Base-by-base conservation (phyloP, 2,113 vertebrate genomes). In the Butorides virescens region DNA sequence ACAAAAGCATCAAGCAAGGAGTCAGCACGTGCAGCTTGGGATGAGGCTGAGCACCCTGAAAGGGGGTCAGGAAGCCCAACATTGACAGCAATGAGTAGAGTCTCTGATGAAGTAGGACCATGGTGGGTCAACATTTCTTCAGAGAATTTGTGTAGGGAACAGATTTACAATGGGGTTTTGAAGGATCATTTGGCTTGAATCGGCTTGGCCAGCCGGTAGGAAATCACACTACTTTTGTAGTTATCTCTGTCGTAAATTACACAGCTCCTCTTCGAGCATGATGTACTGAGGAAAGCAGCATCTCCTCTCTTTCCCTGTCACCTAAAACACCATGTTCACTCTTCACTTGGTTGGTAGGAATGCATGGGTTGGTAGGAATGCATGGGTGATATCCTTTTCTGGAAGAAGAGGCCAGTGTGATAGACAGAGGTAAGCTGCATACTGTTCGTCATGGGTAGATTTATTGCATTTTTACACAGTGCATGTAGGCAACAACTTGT, bases 21-120 rank as follows among this genome's bases (percentile, higher is more conserved):
- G 18, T 65, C 1, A 4, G 14, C 0, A 1, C 36, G 10, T 36
- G 37, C 29, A 63, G 8, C 23, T 49, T 65, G 27, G 39, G 27
- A 66, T 44, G 11, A 49, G 32, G 20, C 21, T 72, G 16, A 86
- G 23, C 5, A 15, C 25, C 9, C 55, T 3, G 7, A 67, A 53
- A n/a, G 3, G 3, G 4, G 2, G 7, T 59, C 47, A 52, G 52
- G 10, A 66, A 72, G 9, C 22, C 58, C 0, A 0, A 13, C 18
- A 10, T 26, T 37, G 13, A 32, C 19, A 44, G 19, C 11, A 61
- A 5, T 3, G 2, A 56, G 6, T 22, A 44, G 59, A 32, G 27
- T 46, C 4, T 19, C 29, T 61, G 42, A 42, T 30, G 37, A 78
- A 92, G 23, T 25, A 80, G 27, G 19, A 49, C 55, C 9, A 23